phyloP scores from a whole-genome alignment of 2,113 vertebrate genomes.

The Pangasianodon gigas region DNA sequence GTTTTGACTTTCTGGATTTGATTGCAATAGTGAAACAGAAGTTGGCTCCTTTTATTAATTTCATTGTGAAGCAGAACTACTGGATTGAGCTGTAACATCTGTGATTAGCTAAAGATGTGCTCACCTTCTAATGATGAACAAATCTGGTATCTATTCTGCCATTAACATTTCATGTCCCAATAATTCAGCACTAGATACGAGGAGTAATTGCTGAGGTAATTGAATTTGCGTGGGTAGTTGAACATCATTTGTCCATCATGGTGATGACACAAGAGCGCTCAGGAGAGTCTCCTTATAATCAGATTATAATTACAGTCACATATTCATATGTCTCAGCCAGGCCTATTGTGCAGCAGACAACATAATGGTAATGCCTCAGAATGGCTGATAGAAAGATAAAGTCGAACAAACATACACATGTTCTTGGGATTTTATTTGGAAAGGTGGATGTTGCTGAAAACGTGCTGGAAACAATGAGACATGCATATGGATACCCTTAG shows the following conservation, averaged over 20 bases:
- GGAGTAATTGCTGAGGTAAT: slow-evolving; percentile 78
- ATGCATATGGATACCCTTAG: slow-evolving; percentile 44
- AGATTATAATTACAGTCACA: slow-evolving; percentile 67
- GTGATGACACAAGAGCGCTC: slow-evolving; percentile 69
- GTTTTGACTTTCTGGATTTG: background rate
- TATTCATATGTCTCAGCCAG: slow-evolving; percentile 73
- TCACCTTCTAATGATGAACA: slow-evolving; percentile 75
- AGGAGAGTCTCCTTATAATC: slow-evolving; percentile 74
- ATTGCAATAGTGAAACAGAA: slow-evolving; percentile 2
- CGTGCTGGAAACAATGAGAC: background rate
- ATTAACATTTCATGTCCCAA: slow-evolving; percentile 77
- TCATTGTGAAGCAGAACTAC: slow-evolving; percentile 34
- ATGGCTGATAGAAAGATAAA: slow-evolving; percentile 3
- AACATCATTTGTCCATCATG: slow-evolving; percentile 75
- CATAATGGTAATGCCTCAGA: slow-evolving; percentile 21
- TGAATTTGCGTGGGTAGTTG: slow-evolving; percentile 80
- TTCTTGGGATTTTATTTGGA: slow-evolving; percentile 4
- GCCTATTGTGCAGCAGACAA: slow-evolving; percentile 64
- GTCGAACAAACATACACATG: background rate
- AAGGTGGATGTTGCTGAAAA: slow-evolving; percentile 2
- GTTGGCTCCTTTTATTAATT: background rate
- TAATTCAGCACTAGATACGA: slow-evolving; percentile 73
- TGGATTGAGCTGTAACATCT: slow-evolving; percentile 61
- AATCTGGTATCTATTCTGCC: slow-evolving; percentile 74
- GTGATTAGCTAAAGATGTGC: slow-evolving; percentile 69